These are phyloP conservation scores for Alfaro cultratus DNA, from an alignment of 2,797 vertebrate genomes.

Conservation along the genomic window DNA sequence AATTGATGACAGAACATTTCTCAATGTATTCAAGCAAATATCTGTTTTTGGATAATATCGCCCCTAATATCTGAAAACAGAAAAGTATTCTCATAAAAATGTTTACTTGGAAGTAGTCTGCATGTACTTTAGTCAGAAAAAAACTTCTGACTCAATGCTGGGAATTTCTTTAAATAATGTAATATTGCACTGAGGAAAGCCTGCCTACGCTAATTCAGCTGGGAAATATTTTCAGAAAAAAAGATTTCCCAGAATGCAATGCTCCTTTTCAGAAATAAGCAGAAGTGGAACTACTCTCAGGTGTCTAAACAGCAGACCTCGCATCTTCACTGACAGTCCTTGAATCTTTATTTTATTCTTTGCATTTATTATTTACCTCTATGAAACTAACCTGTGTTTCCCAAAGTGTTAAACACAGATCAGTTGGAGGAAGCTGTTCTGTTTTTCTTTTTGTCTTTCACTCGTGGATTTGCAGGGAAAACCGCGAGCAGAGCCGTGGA, in stretches of 20 bases:
- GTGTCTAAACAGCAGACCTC: background rate
- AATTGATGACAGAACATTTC: too few species aligned
- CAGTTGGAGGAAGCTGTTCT: background rate
- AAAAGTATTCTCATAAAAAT: background rate
- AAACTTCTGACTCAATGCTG: background rate
- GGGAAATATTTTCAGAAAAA: background rate
- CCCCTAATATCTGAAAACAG: background rate
- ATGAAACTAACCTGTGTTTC: background rate
- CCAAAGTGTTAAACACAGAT: background rate
- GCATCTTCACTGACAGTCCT: background rate
- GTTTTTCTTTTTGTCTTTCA: constrained; percentile 8
- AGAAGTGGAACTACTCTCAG: background rate
- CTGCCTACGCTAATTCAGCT: background rate
- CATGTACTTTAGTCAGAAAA: too few species aligned
- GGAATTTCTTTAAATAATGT: background rate
- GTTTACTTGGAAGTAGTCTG: background rate
- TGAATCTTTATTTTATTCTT: background rate
- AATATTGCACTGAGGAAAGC: too few species aligned
- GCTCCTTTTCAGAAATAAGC: background rate
- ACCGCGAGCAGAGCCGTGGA: constrained; percentile 1
- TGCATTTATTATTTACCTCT: background rate
- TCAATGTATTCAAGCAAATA: background rate
- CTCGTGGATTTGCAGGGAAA: constrained; percentile 14
- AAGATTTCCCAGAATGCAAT: background rate
- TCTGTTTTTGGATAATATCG: background rate